Percentiles rank a stretch among this genome's conserved stretches.
Evolutionary conservation across 2,113 vertebrate species (phyloP).

Genomic region (Dermatemys mawii): DNA sequence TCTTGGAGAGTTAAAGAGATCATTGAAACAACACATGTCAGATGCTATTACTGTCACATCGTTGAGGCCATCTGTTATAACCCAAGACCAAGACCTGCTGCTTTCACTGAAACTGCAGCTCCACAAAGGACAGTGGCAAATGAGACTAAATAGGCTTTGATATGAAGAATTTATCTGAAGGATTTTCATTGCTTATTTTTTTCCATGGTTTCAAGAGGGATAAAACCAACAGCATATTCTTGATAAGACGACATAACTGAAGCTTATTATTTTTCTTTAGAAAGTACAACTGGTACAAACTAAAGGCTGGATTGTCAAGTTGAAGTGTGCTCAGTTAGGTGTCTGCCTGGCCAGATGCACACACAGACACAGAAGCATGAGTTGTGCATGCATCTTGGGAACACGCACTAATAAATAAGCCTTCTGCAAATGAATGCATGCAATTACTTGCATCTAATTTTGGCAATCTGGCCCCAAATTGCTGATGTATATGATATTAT

Average conservation of each 20-base stretch:
- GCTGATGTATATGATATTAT: neutral
- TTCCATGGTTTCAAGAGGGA: neutral
- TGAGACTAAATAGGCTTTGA: constrained; percentile 52
- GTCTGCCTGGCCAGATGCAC: neutral
- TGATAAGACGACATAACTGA: neutral
- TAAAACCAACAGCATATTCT: constrained; percentile 20
- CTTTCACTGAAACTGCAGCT: constrained; percentile 66
- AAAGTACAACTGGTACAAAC: neutral
- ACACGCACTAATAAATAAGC: constrained; percentile 1
- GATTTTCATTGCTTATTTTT: constrained; percentile 42
- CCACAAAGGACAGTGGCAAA: constrained; percentile 70
- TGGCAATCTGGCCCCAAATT: constrained; percentile 14
- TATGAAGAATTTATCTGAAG: constrained; percentile 23
- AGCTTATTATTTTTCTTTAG: neutral
- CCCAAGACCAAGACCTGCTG: constrained; percentile 81
- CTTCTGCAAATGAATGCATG: neutral
- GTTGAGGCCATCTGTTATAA: constrained; percentile 84
- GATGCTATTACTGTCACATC: constrained; percentile 80
- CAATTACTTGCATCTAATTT: neutral
- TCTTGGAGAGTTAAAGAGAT: constrained; percentile 78
- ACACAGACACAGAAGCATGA: neutral
- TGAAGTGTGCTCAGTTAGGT: neutral
- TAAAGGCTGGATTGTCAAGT: neutral
- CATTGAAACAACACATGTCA: constrained; percentile 84
- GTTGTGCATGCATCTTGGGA: neutral